Evolutionary conservation across 2,113 vertebrate genomes (phyloP).

Genomic region (Silurus meridionalis): DNA sequence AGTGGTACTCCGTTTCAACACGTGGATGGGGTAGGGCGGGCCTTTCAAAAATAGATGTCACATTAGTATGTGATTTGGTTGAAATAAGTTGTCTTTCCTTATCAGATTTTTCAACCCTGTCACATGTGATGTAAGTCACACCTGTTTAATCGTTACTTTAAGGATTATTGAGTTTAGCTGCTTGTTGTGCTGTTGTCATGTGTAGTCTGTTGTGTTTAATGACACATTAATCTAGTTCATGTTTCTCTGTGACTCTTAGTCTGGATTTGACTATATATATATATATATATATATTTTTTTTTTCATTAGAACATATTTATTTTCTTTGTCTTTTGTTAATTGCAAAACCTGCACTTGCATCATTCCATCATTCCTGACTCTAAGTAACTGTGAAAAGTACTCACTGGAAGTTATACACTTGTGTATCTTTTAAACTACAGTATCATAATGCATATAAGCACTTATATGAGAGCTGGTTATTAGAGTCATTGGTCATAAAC

Average conservation of each 20-base stretch:
- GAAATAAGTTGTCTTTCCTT: neutral
- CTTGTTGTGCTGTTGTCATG: neutral
- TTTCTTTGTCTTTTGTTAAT: conserved; percentile 9
- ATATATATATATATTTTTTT: too few species aligned
- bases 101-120: neutral
- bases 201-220: neutral
- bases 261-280: neutral
- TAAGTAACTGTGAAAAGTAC: conserved; percentile 7
- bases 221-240: neutral
- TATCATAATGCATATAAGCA: neutral
- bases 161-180: neutral
- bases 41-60: neutral
- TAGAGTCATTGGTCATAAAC: neutral
- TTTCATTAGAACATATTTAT: neutral
- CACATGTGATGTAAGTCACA: neutral
- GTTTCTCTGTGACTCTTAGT: neutral
- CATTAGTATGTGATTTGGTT: neutral
- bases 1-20: neutral
- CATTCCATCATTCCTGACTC: neutral
- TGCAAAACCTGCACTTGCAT: neutral
- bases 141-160: neutral
- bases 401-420: conserved; percentile 5
- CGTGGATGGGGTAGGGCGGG: neutral
- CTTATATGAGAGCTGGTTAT: neutral
- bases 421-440: neutral